These are phyloP conservation scores for Sarcophaga variegata DNA, from an alignment of 2,888 invertebrate species.

Conservation along the genomic window DNA sequence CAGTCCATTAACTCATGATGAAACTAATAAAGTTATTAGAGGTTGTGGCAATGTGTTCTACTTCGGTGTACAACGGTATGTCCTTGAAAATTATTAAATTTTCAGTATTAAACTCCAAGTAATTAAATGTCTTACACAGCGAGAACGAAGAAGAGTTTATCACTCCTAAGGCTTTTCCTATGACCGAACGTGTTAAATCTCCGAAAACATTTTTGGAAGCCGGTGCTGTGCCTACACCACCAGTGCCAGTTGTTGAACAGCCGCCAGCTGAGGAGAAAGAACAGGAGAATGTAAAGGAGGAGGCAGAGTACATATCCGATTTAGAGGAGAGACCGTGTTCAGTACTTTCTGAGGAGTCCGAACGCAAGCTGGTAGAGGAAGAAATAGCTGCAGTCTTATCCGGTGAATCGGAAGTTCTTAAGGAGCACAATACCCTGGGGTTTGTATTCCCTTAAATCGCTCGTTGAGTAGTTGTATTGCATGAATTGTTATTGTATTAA, in stretches of 20 bases:
- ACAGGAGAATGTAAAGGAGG: background rate
- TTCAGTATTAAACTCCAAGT: background rate
- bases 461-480: slow-evolving; percentile 4
- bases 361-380: slow-evolving; percentile 84
- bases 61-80: slow-evolving; percentile 83
- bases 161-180: slow-evolving; percentile 74
- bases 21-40: slow-evolving; percentile 89
- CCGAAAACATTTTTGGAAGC: slow-evolving; percentile 66
- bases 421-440: slow-evolving; percentile 88
- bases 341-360: slow-evolving; percentile 75
- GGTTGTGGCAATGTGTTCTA: slow-evolving; percentile 88
- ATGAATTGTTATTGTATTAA: background rate
- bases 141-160: slow-evolving; percentile 73
- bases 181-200: slow-evolving; percentile 60
- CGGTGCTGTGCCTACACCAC: background rate
- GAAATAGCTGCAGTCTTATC: slow-evolving; percentile 87
- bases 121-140: slow-evolving; percentile 59
- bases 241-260: slow-evolving; percentile 10
- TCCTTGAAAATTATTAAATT: background rate
- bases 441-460: slow-evolving; percentile 73
- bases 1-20: slow-evolving; percentile 87
- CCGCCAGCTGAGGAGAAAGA: background rate
- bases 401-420: slow-evolving; percentile 87
- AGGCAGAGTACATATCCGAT: slow-evolving; percentile 72
- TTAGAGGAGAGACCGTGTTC: slow-evolving; percentile 77